Evolutionary conservation across 2,797 vertebrate species (phyloP), one percentile per base, ranked within the genome.

Genomic region (Adelosebastes latens): DNA sequence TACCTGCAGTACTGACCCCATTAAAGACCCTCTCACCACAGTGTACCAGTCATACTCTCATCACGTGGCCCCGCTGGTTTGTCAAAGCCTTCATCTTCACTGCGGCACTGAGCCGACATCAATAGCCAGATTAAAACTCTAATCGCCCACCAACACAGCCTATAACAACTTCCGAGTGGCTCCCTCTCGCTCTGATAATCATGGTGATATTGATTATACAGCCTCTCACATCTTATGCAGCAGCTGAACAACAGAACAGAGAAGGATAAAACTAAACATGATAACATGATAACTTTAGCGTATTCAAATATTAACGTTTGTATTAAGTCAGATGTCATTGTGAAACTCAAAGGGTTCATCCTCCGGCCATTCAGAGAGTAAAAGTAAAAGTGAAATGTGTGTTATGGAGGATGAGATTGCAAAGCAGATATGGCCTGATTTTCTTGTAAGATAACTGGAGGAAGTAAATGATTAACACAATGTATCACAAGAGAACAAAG

Each of bases 51-150:
- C 90, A 87, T 64, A 75, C 75, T 73, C 75, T 64, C 42, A 67
- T 90, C 89, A 90, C 83, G 88, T 83, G 88, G 46, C 24, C 49
- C 63, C 6, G 2, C 14, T 27, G 20, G 49, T 87, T 74, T 83
- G 81, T 84, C 84, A 91, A 87, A 87, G 81, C 49, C 82, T 81
- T 89, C 80, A 82, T 85, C 81, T 61, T 80, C 81, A 42, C 6
- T 69, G 53, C 75, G 39, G 46, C 55, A 29, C 81, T 39, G 60
- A 84, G 72, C 69, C 8, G 27, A 75, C 81, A 79, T 46, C 36
- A 74, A 71, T n/a, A 12, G 39, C 22, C 70, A 58, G 72, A 83
- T 80, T 86, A 72, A 64, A 75, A 72, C 69, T 52, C 53, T 76
- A 24, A 42, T 49, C 60, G 34, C 29, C 72, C 59, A 56, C 66